Conservation (phyloP, 1,140 invertebrate species). For the Frieseomelitta varia region DNA sequence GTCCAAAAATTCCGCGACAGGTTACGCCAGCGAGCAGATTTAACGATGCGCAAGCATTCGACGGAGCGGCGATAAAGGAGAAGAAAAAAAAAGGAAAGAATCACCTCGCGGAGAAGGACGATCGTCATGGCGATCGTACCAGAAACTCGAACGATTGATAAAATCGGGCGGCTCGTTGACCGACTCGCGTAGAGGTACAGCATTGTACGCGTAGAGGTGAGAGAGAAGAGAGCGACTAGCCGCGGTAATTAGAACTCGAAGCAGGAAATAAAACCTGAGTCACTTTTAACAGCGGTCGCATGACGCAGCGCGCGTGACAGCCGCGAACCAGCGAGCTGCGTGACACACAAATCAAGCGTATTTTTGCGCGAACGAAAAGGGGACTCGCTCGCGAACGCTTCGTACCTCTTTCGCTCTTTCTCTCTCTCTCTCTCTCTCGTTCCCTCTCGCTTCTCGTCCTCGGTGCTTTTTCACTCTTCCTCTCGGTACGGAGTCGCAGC, state of each 20-base stretch:
- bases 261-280: constrained; percentile 68
- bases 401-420: not conserved
- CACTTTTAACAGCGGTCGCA: constrained; percentile 60
- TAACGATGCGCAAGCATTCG: constrained; percentile 29
- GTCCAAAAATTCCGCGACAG: constrained; percentile 43
- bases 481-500: not conserved
- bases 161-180: constrained; percentile 20
- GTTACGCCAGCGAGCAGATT: constrained; percentile 42
- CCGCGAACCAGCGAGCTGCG: constrained; percentile 8
- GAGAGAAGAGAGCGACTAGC: not conserved
- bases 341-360: constrained; percentile 51
- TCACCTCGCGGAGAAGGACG: not conserved
- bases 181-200: not conserved
- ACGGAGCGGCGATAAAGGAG: not conserved
- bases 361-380: constrained; percentile 36
- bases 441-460: not conserved
- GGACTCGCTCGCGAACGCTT: not conserved
- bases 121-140: constrained; percentile 53
- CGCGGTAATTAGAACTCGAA: constrained; percentile 59
- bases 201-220: not conserved
- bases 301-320: constrained; percentile 37
- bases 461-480: constrained; percentile 14
- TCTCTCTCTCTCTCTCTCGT: not conserved
- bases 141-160: constrained; percentile 57
- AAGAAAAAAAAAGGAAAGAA: too few relatives aligned